phyloP scores from a whole-genome alignment of 2,888 invertebrate species.

The Achlya flavicornis region DNA sequence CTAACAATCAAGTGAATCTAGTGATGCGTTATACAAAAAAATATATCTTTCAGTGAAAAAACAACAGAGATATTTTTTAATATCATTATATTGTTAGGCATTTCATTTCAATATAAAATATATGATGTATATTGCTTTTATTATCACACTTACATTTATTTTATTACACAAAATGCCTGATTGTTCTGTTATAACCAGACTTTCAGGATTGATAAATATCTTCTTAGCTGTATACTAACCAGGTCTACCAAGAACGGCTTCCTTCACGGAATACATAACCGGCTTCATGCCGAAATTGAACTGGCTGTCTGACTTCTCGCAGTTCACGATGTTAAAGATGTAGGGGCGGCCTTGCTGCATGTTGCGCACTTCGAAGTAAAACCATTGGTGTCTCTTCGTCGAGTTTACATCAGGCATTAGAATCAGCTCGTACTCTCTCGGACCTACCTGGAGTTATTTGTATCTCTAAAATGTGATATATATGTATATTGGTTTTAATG shows the following conservation, averaged over 20 bases:
- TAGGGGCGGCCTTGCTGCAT: slow-evolving; percentile 88
- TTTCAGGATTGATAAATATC: neutral
- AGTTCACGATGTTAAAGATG: slow-evolving; percentile 93
- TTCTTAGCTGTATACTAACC: slow-evolving; percentile 54
- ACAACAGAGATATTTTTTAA: no score
- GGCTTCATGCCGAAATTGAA: slow-evolving; percentile 96
- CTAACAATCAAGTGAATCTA: no score
- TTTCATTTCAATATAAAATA: no score
- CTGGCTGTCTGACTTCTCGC: slow-evolving; percentile 93
- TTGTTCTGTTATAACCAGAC: no score
- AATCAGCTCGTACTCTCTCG: slow-evolving; percentile 91
- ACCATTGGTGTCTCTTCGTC: slow-evolving; percentile 92
- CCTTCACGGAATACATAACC: slow-evolving; percentile 91
- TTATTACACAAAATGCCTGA: no score
- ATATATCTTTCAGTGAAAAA: no score
- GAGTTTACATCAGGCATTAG: slow-evolving; percentile 93
- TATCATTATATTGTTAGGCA: no score
- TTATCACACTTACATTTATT: no score
- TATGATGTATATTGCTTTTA: no score
- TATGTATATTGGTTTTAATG: neutral
- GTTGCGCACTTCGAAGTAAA: slow-evolving; percentile 94
- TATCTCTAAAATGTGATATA: slow-evolving; percentile 14
- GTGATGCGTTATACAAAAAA: no score
- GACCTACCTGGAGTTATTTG: slow-evolving; percentile 84
- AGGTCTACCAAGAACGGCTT: slow-evolving; percentile 83